phyloP scores from a whole-genome alignment of 2,113 vertebrate genomes.

The Ornithorhynchus anatinus region DNA sequence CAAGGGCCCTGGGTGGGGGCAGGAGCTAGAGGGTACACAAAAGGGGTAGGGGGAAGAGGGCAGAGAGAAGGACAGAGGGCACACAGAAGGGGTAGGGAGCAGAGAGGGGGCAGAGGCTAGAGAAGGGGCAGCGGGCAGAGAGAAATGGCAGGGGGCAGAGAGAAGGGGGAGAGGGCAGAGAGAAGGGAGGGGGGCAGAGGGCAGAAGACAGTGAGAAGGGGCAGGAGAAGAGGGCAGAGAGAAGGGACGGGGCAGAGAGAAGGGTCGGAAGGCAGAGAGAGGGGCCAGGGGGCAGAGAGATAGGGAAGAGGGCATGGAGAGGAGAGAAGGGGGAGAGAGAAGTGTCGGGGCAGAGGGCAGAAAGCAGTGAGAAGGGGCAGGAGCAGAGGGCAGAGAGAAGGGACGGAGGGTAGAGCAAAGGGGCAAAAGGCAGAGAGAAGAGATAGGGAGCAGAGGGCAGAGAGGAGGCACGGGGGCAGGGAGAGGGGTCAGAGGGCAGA shows the following conservation, averaged over 20 bases:
- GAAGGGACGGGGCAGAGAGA: not conserved
- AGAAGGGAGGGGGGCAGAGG: not conserved
- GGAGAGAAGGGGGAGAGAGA: not conserved
- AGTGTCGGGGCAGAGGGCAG: not conserved
- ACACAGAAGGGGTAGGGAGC: not conserved
- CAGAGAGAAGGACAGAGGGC: not conserved
- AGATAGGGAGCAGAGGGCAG: too few species aligned
- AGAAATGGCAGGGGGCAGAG: not conserved
- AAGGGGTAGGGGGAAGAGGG: not conserved
- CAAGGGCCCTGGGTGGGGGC: too few species aligned
- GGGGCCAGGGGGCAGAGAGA: not conserved
- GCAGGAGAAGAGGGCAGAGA: not conserved
- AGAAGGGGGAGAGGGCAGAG: not conserved
- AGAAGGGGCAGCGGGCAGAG: not conserved
- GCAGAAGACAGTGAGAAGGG: not conserved
- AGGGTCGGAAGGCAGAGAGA: too few species aligned
- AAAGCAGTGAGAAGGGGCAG: not conserved
- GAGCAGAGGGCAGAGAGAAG: not conserved
- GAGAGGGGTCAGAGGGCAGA: too few species aligned
- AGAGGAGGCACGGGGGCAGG: too few species aligned
- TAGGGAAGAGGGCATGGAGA: not conserved
- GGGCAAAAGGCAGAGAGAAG: too few species aligned
- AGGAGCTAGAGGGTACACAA: not conserved
- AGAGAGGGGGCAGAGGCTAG: not conserved
- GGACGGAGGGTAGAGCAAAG: not conserved